Evolutionary conservation across 2,113 vertebrate species (phyloP), one percentile per base, ranked within the genome.

Genomic region (Heloderma charlesbogerti): DNA sequence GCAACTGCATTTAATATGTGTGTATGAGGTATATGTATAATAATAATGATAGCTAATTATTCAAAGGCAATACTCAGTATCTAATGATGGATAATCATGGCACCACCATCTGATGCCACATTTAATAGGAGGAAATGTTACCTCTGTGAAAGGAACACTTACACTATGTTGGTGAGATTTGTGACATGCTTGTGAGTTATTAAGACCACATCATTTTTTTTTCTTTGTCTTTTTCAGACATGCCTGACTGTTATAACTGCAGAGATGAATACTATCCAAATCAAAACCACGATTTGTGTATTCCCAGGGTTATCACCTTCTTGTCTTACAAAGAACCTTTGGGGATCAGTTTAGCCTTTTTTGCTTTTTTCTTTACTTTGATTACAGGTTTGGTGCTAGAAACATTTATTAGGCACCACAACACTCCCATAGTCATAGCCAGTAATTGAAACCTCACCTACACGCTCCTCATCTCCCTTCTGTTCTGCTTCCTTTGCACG

Each of bases 311-410:
- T 1, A 60, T 43, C 18, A 40, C 6, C 12, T 87, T 77, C 2
- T 87, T 87, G 72, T 57, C 86, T 9, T 77, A 43, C 77, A 16
- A 87, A 43, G 72, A 87, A 29, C 71, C 86, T 77, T 4, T 87
- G 3, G 72, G 86, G 25, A 18, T 77, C 1, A 31, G 6, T 43
- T 87, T 87, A 77, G 51, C 25, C 13, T 9, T 22, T 60, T 27
- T 6, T 31, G 16, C 71, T 87, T 22, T 84, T 66, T 67, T 25
- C 37, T 84, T 63, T 16, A 66, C 82, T 29, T 29, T 15, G 3
- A 16, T 84, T n/a, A 84, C 82, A 43, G 12, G 5, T 63, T 54
- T 84, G 57, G n/a, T 84, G 6, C 37, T 84, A 29, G 40, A 25
- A 15, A 84, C 60, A 84, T 84, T 84, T 84, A 13, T 84, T 0